Base-by-base conservation (phyloP, 2,888 invertebrate genomes). In the Melinopterus prodromus region DNA sequence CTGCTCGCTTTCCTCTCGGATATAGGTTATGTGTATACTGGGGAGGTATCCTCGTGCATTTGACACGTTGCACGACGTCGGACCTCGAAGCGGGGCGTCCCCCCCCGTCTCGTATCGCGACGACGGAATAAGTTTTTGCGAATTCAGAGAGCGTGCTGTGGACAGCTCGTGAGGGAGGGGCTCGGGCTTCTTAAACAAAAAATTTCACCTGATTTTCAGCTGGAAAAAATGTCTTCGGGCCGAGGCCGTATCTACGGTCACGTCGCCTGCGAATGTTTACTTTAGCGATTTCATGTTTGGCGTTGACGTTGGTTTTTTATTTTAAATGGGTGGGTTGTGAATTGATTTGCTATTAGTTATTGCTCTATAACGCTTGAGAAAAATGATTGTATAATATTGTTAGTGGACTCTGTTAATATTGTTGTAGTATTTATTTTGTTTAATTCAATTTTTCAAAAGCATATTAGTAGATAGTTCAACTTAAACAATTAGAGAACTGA, bases 41-140 rank as follows among this genome's bases (percentile, higher is more conserved):
- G 53, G 9, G 53, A n/a, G 53, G 12, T 53, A 53, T 53, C 53
- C 3, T 53, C 53, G 9, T 53, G 53, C 53, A 53, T 53, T 53
- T 53, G 53, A 53, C 53, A 53, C 53, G 53, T 53, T 1, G 53
- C 53, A 53, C 12, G 53, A 53, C 53, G 53, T 26, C 53, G 53
- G 53, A 9, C 53, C 12, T 26, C 26, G 26, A 26, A 1, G 26
- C 26, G 1, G 26, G 26, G 26, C 26, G 26, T 26, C 26, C 53
- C 12, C 38, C 38, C 53, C 12, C 12, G 12, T 12, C 53, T 1
- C 53, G 53, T 53, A 53, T 53, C 53, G 53, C 53, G 53, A 53
- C 53, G 53, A 53, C 53, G 53, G 53, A 53, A 53, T 53, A 53
- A 53, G 53, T 53, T 53, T 53, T 53, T 53, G 53, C 53, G 53